Base-by-base conservation (phyloP, 2,888 invertebrate species). In the Antheraea yamamai region DNA sequence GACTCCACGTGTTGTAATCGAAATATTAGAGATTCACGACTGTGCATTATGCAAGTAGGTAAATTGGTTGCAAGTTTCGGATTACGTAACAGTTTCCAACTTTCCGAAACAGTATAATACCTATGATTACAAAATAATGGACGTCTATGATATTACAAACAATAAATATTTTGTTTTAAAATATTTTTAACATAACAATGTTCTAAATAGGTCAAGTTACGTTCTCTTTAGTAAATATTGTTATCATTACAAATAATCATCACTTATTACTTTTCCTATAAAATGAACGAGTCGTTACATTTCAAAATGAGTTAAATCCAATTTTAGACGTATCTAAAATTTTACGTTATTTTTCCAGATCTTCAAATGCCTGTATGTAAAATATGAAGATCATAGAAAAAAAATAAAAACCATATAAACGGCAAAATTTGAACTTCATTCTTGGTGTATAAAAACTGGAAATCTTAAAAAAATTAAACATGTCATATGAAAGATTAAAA, bases 1-100 rank as follows among this genome's bases (percentile, higher is more conserved):
- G 81, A 80, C 81, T 81, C 76, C 77, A 81, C 83, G 80, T 84
- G 82, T 82, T 80, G 83, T 81, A 84, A 85, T 84, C 81, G 68
- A 77, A 79, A 81, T 81, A 81, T 80, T 82, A 82, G 75, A 80
- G 79, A 83, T 81, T 79, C 80, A 75, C 78, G 78, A 77, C 74
- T 77, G 73, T 74, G 74, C 80, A 81, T 85, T 85, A 84, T 83
- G 87, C 83, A 87, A 85, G 82, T 78, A 75, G 75, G 75, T 73
- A 73, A 26, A 55, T 73, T 20, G 6, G 35, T 47, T 47, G 35
- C 74, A 55, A 79, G 74, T 61, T 51, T 58, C 61, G 26, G 61
- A 58, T 84, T 82, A 79, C 81, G 83, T 78, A 83, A 84, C 79
- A 72, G 73, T 78, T 79, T 76, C 78, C 78, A 79, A 81, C 78